Evolutionary conservation across 2,113 vertebrate species (phyloP).

Genomic region (Gadus chalcogrammus): DNA sequence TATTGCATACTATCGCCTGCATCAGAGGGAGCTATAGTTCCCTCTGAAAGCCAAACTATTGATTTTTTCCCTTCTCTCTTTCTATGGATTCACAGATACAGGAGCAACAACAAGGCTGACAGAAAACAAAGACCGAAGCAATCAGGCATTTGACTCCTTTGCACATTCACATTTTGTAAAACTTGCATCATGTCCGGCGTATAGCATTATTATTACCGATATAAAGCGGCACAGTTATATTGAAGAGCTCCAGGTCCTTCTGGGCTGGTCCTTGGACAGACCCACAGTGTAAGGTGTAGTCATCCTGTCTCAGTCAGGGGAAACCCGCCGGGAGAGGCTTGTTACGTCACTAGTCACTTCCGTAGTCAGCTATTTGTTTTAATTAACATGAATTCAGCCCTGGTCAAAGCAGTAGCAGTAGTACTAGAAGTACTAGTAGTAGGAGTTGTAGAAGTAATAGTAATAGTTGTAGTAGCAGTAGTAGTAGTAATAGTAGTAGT

Average conservation of each 20-base stretch:
- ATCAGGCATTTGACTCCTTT: conserved; percentile 34
- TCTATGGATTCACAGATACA: conserved; percentile 33
- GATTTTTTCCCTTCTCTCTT: conserved; percentile 41
- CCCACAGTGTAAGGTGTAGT: conserved; percentile 45
- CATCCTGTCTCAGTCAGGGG: conserved; percentile 24
- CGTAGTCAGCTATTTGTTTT: neutral
- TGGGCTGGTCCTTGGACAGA: conserved; percentile 38
- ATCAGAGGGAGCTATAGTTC: conserved; percentile 22
- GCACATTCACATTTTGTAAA: conserved; percentile 57
- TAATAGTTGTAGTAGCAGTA: no score
- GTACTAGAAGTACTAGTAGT: no score
- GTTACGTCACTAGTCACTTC: neutral
- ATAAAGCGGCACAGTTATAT: conserved; percentile 34
- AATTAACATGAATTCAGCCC: neutral
- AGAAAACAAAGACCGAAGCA: conserved; percentile 20
- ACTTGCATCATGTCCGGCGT: conserved; percentile 21
- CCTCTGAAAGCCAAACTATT: conserved; percentile 52
- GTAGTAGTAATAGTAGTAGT: no score
- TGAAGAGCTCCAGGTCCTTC: conserved; percentile 30
- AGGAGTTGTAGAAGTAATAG: no score
- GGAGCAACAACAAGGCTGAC: conserved; percentile 37
- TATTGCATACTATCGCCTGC: conserved; percentile 56
- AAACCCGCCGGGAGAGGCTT: conserved; percentile 11
- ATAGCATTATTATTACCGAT: conserved; percentile 12
- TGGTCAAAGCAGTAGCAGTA: neutral